Percentiles rank a stretch among this genome's conserved stretches.
These are phyloP conservation scores for Halocynthia roretzi DNA, from an alignment of 23 tunicate species.

Conservation along the genomic window DNA sequence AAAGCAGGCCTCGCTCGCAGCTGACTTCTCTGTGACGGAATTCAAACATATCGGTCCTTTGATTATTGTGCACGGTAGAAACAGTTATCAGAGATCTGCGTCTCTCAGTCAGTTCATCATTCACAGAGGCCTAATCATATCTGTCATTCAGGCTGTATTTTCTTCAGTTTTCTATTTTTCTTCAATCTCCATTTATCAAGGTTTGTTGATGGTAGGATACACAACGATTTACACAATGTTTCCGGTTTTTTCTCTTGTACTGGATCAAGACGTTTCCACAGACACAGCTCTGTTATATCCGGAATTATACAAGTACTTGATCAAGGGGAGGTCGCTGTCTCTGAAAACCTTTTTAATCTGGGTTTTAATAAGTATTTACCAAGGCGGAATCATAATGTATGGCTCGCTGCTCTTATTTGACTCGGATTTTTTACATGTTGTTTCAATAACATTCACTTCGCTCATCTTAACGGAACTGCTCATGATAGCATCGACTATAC, in stretches of 20 bases:
- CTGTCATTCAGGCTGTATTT: slow-evolving; percentile 94
- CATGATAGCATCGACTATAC: slow-evolving; percentile 88
- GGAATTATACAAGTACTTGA: slow-evolving; percentile 71
- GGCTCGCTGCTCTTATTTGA: slow-evolving; percentile 81
- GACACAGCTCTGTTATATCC: slow-evolving; percentile 68
- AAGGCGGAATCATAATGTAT: slow-evolving; percentile 90
- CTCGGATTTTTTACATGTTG: slow-evolving; percentile 61
- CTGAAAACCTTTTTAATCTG: slow-evolving; percentile 82
- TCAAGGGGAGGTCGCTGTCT: slow-evolving; percentile 80
- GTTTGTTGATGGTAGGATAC: slow-evolving; percentile 89
- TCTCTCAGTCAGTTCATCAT: slow-evolving; percentile 89
- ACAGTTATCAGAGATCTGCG: slow-evolving; percentile 94
- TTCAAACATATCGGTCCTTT: slow-evolving; percentile 64
- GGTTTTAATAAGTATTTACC: slow-evolving; percentile 70
- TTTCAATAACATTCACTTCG: slow-evolving; percentile 86
- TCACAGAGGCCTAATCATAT: slow-evolving; percentile 88
- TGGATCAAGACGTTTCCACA: slow-evolving; percentile 78
- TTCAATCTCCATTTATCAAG: slow-evolving; percentile 86
- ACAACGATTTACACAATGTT: slow-evolving; percentile 92
- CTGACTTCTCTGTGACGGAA: slow-evolving; percentile 88
- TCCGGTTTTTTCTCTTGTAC: slow-evolving; percentile 91
- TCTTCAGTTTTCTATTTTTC: slow-evolving; percentile 93
- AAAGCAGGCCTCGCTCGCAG: slow-evolving; percentile 90
- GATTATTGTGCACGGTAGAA: slow-evolving; percentile 82
- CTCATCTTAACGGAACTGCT: slow-evolving; percentile 80